Percentiles rank a stretch among this genome's conserved stretches.
Evolutionary conservation across 2,797 vertebrate genomes (phyloP).

Genomic region (Nasua narica): DNA sequence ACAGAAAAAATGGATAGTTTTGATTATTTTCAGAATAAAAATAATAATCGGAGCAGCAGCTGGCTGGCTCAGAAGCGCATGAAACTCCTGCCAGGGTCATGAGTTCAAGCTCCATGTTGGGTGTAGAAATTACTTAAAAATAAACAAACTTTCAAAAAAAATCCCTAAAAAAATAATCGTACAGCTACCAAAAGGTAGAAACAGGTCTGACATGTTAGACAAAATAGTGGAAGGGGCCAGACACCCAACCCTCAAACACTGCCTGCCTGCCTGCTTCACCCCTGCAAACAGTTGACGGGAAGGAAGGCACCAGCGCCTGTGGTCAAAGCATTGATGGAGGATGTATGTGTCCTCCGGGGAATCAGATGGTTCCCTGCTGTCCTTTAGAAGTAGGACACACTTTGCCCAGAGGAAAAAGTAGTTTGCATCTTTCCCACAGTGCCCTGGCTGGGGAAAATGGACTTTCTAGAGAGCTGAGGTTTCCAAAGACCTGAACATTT

Average conservation of each 20-base stretch:
- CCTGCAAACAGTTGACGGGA: neutral
- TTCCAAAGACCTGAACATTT: neutral
- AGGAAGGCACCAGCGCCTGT: neutral
- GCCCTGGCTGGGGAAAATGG: neutral
- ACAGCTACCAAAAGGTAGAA: neutral
- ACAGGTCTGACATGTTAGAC: neutral
- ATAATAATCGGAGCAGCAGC: neutral
- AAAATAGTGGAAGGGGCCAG: neutral
- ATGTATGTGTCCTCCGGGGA: neutral
- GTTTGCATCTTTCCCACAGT: neutral
- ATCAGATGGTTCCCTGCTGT: neutral
- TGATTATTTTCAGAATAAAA: neutral
- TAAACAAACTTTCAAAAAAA: neutral
- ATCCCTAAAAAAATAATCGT: neutral
- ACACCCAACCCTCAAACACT: neutral
- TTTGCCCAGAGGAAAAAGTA: neutral
- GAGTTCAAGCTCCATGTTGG: neutral
- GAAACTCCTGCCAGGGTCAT: neutral
- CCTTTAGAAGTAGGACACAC: neutral
- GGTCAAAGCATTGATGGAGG: rapidly evolving
- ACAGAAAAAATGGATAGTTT: neutral
- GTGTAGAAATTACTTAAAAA: neutral
- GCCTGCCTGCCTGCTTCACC: neutral
- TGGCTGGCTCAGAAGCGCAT: neutral
- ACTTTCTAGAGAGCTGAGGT: neutral